A percentile compares a stretch with the other conserved stretches of the same genome.
Conservation (phyloP, 2,113 vertebrate genomes). For the Plestiodon gilberti region DNA sequence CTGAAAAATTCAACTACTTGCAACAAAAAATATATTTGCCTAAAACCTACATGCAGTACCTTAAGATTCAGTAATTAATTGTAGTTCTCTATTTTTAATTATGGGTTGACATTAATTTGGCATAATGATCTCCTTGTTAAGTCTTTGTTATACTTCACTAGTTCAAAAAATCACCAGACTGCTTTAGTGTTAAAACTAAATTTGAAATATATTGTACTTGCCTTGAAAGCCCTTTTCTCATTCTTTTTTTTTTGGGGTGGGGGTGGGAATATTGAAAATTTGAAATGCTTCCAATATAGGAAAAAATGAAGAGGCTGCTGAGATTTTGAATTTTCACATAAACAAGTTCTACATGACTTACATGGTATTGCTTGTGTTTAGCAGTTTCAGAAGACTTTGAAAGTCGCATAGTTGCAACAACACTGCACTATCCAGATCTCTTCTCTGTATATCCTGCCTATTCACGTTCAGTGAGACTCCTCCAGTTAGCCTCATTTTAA, state of each 20-base stretch:
- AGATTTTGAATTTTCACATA: neutral
- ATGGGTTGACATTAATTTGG: neutral
- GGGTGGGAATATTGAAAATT: neutral
- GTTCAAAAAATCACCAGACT: neutral
- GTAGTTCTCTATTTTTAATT: constrained; percentile 25
- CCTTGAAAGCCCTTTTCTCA: neutral
- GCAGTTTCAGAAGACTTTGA: neutral
- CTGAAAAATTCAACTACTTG: neutral
- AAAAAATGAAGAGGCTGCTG: neutral
- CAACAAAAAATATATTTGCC: neutral
- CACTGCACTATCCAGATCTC: neutral
- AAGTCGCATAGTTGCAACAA: neutral
- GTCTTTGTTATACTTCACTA: neutral
- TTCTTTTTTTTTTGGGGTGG: neutral
- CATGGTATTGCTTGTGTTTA: neutral
- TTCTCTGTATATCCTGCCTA: neutral
- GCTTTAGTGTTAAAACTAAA: neutral
- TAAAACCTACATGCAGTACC: neutral
- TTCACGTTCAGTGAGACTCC: neutral
- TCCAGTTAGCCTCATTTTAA: neutral
- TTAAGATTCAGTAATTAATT: constrained; percentile 26
- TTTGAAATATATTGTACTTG: neutral
- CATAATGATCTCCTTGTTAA: neutral
- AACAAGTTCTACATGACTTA: neutral
- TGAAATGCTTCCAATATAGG: neutral